phyloP scores from a whole-genome alignment of 2,888 invertebrate species.

The Augochlorella aurata region DNA sequence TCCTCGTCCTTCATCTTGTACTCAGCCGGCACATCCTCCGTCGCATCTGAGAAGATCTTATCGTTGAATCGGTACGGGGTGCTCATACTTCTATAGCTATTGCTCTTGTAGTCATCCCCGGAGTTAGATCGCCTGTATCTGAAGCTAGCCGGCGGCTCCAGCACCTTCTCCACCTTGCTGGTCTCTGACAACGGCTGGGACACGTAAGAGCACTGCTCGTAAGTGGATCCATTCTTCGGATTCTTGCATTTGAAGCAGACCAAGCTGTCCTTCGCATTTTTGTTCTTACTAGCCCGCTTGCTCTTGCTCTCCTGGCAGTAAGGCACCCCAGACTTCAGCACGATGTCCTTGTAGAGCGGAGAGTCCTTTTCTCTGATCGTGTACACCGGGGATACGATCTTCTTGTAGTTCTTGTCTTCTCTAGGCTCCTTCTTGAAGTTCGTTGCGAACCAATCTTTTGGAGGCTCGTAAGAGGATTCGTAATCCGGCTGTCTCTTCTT shows the following conservation, averaged over 20 bases:
- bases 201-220: constrained; percentile 84
- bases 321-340: constrained; percentile 66
- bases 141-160: constrained; percentile 19
- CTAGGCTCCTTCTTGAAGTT: constrained; percentile 64
- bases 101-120: constrained; percentile 74
- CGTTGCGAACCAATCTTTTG: constrained; percentile 20
- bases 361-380: constrained; percentile 57
- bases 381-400: constrained; percentile 62
- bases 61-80: constrained; percentile 81
- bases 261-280: constrained; percentile 69
- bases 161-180: constrained; percentile 21
- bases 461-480: constrained; percentile 22
- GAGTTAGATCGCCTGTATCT: constrained; percentile 51
- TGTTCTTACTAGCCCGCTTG: background rate
- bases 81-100: constrained; percentile 72
- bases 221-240: constrained; percentile 82
- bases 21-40: constrained; percentile 84
- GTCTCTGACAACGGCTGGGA: constrained; percentile 63
- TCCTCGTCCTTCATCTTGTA: constrained; percentile 85
- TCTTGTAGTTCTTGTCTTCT: constrained; percentile 71
- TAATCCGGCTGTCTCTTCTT: background rate
- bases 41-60: constrained; percentile 76
- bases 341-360: constrained; percentile 58
- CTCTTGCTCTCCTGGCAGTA: constrained; percentile 69
- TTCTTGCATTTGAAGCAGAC: constrained; percentile 84